phyloP scores from a whole-genome alignment of 2,797 vertebrate genomes.

The Onychomys torridus region DNA sequence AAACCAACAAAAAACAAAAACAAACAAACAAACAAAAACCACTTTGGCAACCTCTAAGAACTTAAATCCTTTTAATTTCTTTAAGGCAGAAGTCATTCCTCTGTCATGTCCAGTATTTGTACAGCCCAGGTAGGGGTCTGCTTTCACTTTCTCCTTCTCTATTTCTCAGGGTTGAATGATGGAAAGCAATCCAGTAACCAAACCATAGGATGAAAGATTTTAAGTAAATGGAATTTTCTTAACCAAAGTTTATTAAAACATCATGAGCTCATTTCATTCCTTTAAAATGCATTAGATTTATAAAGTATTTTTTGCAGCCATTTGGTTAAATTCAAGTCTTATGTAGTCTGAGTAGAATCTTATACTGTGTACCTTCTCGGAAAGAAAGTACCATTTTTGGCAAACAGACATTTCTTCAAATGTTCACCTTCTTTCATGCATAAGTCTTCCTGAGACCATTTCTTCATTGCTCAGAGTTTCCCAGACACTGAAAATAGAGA shows the following conservation, averaged over 20 bases:
- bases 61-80: not conserved
- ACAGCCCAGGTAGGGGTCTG: slow-evolving; percentile 41
- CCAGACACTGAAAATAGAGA: slow-evolving; percentile 4
- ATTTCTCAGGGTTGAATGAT: slow-evolving; percentile 57
- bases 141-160: slow-evolving; percentile 36
- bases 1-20: too few relatives aligned
- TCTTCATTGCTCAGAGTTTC: not conserved
- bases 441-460: not conserved
- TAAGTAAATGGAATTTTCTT: slow-evolving; percentile 81
- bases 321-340: slow-evolving; percentile 73
- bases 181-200: slow-evolving; percentile 69
- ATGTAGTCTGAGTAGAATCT: slow-evolving; percentile 63
- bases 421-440: not conserved
- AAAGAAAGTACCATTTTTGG: slow-evolving; percentile 20
- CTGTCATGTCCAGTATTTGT: slow-evolving; percentile 62
- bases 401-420: slow-evolving; percentile 40
- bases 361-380: slow-evolving; percentile 35
- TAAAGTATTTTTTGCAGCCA: slow-evolving; percentile 69
- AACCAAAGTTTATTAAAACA: slow-evolving; percentile 77
- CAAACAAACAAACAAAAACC: too few relatives aligned
- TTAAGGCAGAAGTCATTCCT: slow-evolving; percentile 58
- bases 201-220: slow-evolving; percentile 66
- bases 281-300: slow-evolving; percentile 76
- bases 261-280: slow-evolving; percentile 68
- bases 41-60: not conserved